These are phyloP conservation scores for Lagria hirta DNA, from an alignment of 2,888 invertebrate genomes.

Conservation along the genomic window DNA sequence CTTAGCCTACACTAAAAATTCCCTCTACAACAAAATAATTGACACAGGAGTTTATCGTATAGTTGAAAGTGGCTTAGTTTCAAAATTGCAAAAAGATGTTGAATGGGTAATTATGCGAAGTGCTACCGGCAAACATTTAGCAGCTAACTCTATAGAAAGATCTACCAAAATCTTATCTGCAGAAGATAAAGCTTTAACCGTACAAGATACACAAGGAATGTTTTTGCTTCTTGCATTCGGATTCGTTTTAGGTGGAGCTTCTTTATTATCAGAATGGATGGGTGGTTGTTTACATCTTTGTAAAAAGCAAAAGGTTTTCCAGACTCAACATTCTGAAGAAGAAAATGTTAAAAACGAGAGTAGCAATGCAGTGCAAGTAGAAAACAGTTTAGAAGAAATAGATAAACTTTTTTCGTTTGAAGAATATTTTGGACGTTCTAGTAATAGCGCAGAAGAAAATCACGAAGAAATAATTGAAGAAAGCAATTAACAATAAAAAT, in stretches of 20 bases:
- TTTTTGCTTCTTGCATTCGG: slow-evolving; percentile 73
- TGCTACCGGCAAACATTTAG: slow-evolving; percentile 62
- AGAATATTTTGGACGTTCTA: slow-evolving; percentile 39
- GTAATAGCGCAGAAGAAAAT: slow-evolving; percentile 5
- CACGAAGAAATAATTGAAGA: slow-evolving; percentile 12
- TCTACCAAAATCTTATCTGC: slow-evolving; percentile 55
- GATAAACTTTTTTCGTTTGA: slow-evolving; percentile 41
- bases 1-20: slow-evolving; percentile 64
- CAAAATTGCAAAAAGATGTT: slow-evolving; percentile 69
- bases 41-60: slow-evolving; percentile 63
- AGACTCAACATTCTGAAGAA: slow-evolving; percentile 19
- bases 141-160: slow-evolving; percentile 53
- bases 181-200: slow-evolving; percentile 72
- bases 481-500: background rate
- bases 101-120: slow-evolving; percentile 72
- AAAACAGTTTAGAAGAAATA: slow-evolving; percentile 34
- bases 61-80: slow-evolving; percentile 67
- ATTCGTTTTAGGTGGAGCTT: slow-evolving; percentile 64
- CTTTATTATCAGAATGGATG: slow-evolving; percentile 69
- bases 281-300: slow-evolving; percentile 68
- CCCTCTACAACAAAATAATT: slow-evolving; percentile 65
- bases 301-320: slow-evolving; percentile 41
- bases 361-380: slow-evolving; percentile 18
- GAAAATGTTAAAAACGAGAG: slow-evolving; percentile 18
- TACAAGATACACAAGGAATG: slow-evolving; percentile 83